Evolutionary conservation across 2,113 vertebrate genomes (phyloP), one percentile per base, ranked within the genome.

Genomic region (Lagopus leucura): DNA sequence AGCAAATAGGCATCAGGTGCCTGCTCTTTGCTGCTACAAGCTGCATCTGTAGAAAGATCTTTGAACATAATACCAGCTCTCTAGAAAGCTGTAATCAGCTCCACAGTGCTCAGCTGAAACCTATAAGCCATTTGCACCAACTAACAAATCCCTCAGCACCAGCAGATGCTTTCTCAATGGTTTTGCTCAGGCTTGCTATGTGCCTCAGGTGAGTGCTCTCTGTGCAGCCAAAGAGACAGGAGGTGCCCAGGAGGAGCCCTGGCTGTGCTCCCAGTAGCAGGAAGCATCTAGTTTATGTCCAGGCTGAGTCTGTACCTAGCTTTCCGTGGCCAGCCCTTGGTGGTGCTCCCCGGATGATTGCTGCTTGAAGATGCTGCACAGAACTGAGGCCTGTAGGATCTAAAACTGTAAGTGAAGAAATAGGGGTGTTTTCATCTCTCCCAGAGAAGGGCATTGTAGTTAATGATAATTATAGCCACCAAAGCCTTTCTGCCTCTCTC

Each of bases 101-200:
- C 47, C 57, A 40, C 1, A 0, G 88, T 67, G 55, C 75, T 93
- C 77, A 79, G 71, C 69, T 90, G 48, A 91, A 95, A 87, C 66
- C 66, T 28, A 12, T 42, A 30, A 18, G 75, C 65, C 64, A 20
- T 94, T 88, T 92, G 76, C 47, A 90, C 66, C 81, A 82, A 40
- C 82, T 92, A 93, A 93, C 77, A 90, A 93, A 94, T 94, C 94
- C 64, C 82, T 93, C 89, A 90, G 78, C 86, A 63, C 78, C 13
- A 9, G 45, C 0, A 0, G 86, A 94, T 92, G 70, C 93, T 94
- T 94, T 89, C 89, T 89, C 2, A 45, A 63, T 90, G 90, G 84
- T 82, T 89, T 85, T 96, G 95, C 86, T 91, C 19, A 55, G 89
- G 87, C 95, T 93, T 95, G 92, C 80, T 84, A 17, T 30, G 38